Evolutionary conservation across 1,140 invertebrate genomes (phyloP).

Genomic region (Drosophila nebulosa): DNA sequence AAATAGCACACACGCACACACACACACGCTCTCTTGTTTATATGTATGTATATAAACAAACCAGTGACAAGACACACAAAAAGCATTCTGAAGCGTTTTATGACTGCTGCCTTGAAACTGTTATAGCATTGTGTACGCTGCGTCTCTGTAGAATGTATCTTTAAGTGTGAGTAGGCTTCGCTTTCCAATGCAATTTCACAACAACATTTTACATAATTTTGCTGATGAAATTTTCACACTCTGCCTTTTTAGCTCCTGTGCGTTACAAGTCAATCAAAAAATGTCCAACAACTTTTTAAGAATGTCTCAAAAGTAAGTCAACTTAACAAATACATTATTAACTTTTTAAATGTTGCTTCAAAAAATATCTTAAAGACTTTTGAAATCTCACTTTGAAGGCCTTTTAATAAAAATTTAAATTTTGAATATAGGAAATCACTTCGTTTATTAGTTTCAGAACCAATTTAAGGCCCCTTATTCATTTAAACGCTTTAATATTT

Average conservation of each 20-base stretch:
- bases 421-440: no score
- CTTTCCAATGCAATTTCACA: conserved; percentile 56
- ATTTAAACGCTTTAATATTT: background rate
- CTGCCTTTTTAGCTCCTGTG: background rate
- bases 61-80: conserved; percentile 20
- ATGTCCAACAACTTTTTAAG: background rate
- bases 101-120: conserved; percentile 63
- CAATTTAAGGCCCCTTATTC: no score
- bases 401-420: no score
- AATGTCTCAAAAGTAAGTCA: background rate
- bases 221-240: conserved; percentile 61
- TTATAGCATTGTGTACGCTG: conserved; percentile 52
- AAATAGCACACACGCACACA: conserved; percentile 4
- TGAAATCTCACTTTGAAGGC: no score
- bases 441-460: no score
- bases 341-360: background rate
- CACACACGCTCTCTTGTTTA: background rate
- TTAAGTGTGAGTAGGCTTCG: conserved; percentile 21
- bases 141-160: background rate
- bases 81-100: conserved; percentile 58
- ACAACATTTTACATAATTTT: conserved; percentile 62
- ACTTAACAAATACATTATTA: background rate
- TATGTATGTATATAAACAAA: conserved; percentile 11
- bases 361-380: no score
- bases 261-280: conserved; percentile 11